phyloP scores from a whole-genome alignment of 2,888 invertebrate genomes.

The Bombylius major region DNA sequence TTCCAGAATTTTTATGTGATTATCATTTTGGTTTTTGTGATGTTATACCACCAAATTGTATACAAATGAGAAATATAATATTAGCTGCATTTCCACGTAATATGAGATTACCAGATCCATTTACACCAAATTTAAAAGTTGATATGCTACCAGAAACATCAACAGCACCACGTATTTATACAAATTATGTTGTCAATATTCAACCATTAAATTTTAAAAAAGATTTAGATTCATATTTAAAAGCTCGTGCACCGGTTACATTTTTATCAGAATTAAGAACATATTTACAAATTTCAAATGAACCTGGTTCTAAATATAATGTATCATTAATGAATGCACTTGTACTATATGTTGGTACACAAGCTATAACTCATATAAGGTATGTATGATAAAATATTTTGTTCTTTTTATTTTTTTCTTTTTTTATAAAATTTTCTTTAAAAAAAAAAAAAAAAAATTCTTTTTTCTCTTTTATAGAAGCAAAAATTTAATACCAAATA shows the following conservation, averaged over 20 bases:
- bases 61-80: conserved; percentile 96
- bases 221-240: conserved; percentile 92
- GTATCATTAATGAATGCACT: conserved; percentile 94
- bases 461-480: conserved; percentile 40
- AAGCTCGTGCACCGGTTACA: conserved; percentile 86
- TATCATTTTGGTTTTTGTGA: conserved; percentile 99
- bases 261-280: conserved; percentile 86
- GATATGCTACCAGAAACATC: conserved; percentile 83
- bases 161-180: conserved; percentile 76
- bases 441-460: not conserved
- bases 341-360: conserved; percentile 93
- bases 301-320: conserved; percentile 87
- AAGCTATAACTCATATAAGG: conserved; percentile 80
- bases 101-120: conserved; percentile 97
- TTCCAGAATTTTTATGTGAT: conserved; percentile 98
- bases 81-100: conserved; percentile 95
- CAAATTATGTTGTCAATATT: conserved; percentile 77
- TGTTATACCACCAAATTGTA: conserved; percentile 97
- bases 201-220: conserved; percentile 83
- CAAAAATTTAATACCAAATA: conserved; percentile 85
- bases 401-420: too few species aligned
- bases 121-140: conserved; percentile 90
- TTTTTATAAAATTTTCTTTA: not conserved
- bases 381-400: conserved; percentile 14
- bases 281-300: conserved; percentile 77